Evolutionary conservation across 1,140 invertebrate genomes (phyloP).

Genomic region (Micrasema longulum): DNA sequence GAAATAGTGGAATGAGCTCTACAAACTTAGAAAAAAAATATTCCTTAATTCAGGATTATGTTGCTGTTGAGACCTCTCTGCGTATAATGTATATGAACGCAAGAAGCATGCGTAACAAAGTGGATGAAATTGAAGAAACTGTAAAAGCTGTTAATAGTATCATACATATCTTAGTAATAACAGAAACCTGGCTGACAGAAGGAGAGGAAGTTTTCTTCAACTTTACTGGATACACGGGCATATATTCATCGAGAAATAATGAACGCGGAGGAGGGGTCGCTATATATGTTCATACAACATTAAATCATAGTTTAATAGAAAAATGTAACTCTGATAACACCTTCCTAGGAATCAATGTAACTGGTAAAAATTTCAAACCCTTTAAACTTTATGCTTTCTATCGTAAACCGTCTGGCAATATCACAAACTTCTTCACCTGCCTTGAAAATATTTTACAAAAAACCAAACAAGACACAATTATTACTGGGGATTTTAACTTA

Average conservation of each 20-base stretch:
- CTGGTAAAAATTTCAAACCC: too few relatives aligned
- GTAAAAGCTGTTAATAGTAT: conserved; percentile 1
- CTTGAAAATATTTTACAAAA: too few relatives aligned
- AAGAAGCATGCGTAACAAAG: background rate
- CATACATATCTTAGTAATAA: background rate
- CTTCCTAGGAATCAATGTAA: background rate
- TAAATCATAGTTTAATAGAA: too few relatives aligned
- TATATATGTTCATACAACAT: background rate
- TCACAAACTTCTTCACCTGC: too few relatives aligned
- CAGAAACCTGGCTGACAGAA: background rate
- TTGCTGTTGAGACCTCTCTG: background rate
- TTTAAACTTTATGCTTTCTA: too few relatives aligned
- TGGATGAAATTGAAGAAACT: conserved; percentile 3
- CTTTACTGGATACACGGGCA: background rate
- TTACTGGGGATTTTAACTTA: too few relatives aligned
- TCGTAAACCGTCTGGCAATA: too few relatives aligned
- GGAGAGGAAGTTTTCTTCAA: background rate
- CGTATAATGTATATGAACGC: background rate
- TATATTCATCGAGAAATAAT: background rate
- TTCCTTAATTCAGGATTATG: background rate
- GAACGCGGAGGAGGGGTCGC: background rate
- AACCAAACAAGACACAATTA: too few relatives aligned
- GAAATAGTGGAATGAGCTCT: too few relatives aligned
- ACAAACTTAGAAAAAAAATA: too few relatives aligned
- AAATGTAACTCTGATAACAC: too few relatives aligned